Percentiles rank a stretch among this genome's conserved stretches.
phyloP scores from a whole-genome alignment of 35 echinoderm and acorn worm genomes.

The Hemicentrotus pulcherrimus region DNA sequence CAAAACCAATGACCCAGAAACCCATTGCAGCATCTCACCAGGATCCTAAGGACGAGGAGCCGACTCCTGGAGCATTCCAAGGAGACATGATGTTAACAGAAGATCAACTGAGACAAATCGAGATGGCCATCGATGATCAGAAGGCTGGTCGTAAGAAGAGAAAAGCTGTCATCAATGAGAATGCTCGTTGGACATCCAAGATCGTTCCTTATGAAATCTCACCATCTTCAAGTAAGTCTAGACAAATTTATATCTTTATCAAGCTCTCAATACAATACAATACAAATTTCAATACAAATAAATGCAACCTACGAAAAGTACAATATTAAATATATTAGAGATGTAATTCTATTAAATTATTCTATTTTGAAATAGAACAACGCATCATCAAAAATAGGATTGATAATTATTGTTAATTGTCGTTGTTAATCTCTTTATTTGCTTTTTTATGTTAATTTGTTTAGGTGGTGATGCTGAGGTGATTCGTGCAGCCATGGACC shows the following conservation, averaged over 20 bases:
- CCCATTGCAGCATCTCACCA: not conserved
- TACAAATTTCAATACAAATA: too few species aligned
- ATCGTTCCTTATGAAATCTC: constrained; percentile 51
- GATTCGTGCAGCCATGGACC: constrained; percentile 40
- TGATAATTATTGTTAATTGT: too few species aligned
- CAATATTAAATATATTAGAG: not conserved
- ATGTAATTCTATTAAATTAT: not conserved
- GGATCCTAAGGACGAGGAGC: not conserved
- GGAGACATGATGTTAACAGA: constrained; percentile 25
- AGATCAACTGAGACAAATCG: not conserved
- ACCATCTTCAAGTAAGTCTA: constrained; percentile 25
- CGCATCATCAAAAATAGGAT: too few species aligned
- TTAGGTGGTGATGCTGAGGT: not conserved
- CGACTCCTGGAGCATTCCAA: not conserved
- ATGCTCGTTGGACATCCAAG: not conserved
- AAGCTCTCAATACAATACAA: too few species aligned
- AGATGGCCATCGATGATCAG: constrained; percentile 27
- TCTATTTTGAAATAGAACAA: not conserved
- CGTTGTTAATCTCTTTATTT: not conserved
- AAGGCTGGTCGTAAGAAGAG: constrained; percentile 42
- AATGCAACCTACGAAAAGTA: not conserved
- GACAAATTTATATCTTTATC: too few species aligned
- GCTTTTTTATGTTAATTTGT: not conserved
- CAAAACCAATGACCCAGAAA: not conserved
- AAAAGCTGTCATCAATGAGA: constrained; percentile 19